Conservation (phyloP, 2,888 invertebrate genomes). For the Chalcis sispes region DNA sequence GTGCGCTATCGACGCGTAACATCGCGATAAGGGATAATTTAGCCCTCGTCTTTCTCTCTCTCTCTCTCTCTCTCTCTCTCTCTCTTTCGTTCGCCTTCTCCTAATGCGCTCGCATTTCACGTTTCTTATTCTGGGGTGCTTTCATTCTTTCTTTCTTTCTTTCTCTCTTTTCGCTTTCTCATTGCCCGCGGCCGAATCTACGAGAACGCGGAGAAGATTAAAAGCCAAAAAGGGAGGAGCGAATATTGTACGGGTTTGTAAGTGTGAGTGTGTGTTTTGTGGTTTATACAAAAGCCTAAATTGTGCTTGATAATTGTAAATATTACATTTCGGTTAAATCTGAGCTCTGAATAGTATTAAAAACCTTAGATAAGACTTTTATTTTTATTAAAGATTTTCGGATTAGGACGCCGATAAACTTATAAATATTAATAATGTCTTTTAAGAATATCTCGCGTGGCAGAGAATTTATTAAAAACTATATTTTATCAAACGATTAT, state of each 20-base stretch:
- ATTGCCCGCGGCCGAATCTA: slow-evolving; percentile 8
- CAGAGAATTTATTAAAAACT: too few species aligned
- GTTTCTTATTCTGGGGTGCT: slow-evolving; percentile 19
- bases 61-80: slow-evolving; percentile 7
- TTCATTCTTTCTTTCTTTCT: neutral
- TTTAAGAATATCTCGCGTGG: too few species aligned
- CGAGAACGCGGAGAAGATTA: neutral
- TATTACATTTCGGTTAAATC: slow-evolving; percentile 5
- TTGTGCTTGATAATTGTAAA: slow-evolving; percentile 15
- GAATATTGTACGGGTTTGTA: too few species aligned
- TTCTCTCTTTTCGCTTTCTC: slow-evolving; percentile 9
- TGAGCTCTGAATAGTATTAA: neutral
- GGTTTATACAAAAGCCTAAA: neutral
- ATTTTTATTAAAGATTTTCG: too few species aligned
- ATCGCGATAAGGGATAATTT: slow-evolving; percentile 48
- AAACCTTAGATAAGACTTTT: neutral
- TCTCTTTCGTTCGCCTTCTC: slow-evolving; percentile 1
- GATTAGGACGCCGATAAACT: too few species aligned
- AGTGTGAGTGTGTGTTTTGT: neutral
- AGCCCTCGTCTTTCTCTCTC: slow-evolving; percentile 1
- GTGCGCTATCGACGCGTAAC: slow-evolving; percentile 25
- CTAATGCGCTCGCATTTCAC: slow-evolving; percentile 40
- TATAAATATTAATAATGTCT: too few species aligned
- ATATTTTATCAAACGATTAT: too few species aligned
- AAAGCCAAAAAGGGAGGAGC: neutral